Evolutionary conservation across 2,113 vertebrate species (phyloP).

Genomic region (Tachuris rubrigastra): DNA sequence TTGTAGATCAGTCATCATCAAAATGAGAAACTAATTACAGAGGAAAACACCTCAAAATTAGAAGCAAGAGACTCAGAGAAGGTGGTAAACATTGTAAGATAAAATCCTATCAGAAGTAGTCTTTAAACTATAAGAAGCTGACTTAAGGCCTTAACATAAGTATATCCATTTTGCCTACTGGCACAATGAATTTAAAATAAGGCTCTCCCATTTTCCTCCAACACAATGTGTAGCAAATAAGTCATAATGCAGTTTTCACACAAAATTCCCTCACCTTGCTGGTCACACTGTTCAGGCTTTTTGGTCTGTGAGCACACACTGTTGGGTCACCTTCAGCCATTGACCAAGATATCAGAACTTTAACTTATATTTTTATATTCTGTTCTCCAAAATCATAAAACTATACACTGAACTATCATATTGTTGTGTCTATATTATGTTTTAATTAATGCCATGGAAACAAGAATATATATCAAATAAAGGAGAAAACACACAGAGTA

Average conservation of each 20-base stretch:
- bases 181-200: background rate
- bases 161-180: background rate
- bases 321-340: background rate
- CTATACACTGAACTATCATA: background rate
- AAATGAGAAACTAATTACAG: background rate
- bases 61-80: background rate
- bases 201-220: background rate
- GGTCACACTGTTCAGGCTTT: rapidly evolving
- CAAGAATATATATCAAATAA: background rate
- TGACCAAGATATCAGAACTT: background rate
- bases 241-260: background rate
- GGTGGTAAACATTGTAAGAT: background rate
- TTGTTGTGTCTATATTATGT: background rate
- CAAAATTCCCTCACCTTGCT: background rate
- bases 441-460: background rate
- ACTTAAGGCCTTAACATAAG: background rate
- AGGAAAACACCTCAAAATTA: background rate
- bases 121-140: background rate
- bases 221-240: background rate
- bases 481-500: background rate
- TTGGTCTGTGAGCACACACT: background rate
- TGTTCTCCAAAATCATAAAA: background rate
- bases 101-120: background rate
- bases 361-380: background rate
- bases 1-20: too few species aligned